Base-by-base conservation (phyloP, 2,113 vertebrate species). In the Rafetus swinhoei region DNA sequence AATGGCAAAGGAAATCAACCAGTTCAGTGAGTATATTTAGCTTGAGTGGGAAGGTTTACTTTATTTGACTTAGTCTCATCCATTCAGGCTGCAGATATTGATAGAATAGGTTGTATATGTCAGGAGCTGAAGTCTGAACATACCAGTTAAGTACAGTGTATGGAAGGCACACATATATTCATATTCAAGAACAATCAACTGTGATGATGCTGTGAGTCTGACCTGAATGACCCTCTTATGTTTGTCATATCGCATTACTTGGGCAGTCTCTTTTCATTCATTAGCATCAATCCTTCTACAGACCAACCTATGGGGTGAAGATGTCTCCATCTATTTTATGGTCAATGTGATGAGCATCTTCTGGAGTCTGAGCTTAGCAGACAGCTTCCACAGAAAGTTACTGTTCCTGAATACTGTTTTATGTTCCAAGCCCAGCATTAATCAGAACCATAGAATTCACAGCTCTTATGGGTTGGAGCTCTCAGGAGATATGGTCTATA, bases 1-100 rank as follows among this genome's bases (percentile, higher is more conserved):
- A 25, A 32, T 62, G 39, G 74, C 79, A 92, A 77, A 95, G 86
- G 65, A 94, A 92, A 86, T 14, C 27, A 62, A n/a, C 2, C 1
- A 32, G 5, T 69, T 24, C 32, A 45, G 84, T 7, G 4, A 60
- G 54, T 3, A 5, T 13, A 74, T 55, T 82, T 65, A 82, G 4
- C 69, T 16, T 81, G 79, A 16, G 18, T 35, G 32, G n/a, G 65
- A n/a, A n/a, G 65, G n/a, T 72, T 72, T 72, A 35, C 32, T 35
- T 35, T 10, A 35, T n/a, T 35, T 72, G 15, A 72, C 65, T 35
- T 14, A 54, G 8, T 54, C 53, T 54, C 8, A 35, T 72, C 4
- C 7, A 72, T 72, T 72, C 65, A n/a, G n/a, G 35, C 90, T 82
- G 80, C 22, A 90, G 82, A 76, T 0, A 39, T 3, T 59, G 59